Evolutionary conservation across 1,140 invertebrate species (phyloP).

Genomic region (Eciton burchellii): DNA sequence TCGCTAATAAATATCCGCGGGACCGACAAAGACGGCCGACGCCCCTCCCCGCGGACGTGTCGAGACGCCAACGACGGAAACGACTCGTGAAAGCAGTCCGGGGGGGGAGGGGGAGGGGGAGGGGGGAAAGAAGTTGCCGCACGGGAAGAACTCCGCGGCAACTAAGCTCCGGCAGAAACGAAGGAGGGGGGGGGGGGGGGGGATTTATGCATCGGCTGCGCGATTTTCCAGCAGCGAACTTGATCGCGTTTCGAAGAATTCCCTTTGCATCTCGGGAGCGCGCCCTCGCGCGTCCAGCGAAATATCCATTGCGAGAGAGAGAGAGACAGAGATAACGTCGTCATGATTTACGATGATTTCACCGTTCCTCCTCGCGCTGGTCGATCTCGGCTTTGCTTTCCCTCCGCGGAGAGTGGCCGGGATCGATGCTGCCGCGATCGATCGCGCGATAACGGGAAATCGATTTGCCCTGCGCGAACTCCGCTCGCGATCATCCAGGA

Average conservation of each 20-base stretch:
- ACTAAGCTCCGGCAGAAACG: not conserved
- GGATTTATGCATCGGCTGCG: not conserved
- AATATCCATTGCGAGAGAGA: not conserved
- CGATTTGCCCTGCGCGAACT: too few species aligned
- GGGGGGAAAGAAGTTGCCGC: too few species aligned
- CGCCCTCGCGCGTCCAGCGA: not conserved
- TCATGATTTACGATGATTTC: not conserved
- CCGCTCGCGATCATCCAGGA: not conserved
- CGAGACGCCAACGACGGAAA: not conserved
- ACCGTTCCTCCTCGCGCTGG: not conserved
- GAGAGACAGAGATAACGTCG: not conserved
- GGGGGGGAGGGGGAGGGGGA: not conserved
- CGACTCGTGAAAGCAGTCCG: not conserved
- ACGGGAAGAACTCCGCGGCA: too few species aligned
- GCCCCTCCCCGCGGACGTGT: conserved; percentile 19
- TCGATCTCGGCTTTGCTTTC: too few species aligned
- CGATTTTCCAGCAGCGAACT: not conserved
- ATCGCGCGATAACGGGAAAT: not conserved
- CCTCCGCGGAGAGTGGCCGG: too few species aligned
- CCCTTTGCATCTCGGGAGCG: not conserved
- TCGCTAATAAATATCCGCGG: conserved; percentile 60
- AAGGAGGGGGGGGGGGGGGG: not conserved
- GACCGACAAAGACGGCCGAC: conserved; percentile 53
- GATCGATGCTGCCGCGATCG: not conserved
- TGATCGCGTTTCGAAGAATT: not conserved